A percentile compares a stretch with the other conserved stretches of the same genome.
Conservation (phyloP, 1,140 invertebrate species). For the Drosophila nasuta region DNA sequence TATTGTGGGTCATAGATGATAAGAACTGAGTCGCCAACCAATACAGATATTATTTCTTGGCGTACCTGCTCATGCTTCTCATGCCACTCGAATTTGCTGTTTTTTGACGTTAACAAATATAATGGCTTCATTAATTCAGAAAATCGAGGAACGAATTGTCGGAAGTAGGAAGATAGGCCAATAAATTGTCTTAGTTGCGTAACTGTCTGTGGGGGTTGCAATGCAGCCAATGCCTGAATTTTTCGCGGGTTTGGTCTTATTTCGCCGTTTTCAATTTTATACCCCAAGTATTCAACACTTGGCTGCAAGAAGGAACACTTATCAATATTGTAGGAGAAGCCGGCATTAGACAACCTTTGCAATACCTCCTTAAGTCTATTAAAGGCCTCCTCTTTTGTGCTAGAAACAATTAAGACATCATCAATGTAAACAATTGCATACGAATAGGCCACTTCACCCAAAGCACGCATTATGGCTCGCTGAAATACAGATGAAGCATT, state of each 20-base stretch:
- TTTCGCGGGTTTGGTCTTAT: constrained; percentile 49
- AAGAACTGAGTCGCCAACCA: background rate
- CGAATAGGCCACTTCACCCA: constrained; percentile 10
- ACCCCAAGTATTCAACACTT: constrained; percentile 44
- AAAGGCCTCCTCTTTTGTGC: constrained; percentile 14
- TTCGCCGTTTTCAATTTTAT: constrained; percentile 45
- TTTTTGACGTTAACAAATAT: constrained; percentile 12
- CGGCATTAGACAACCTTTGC: no score
- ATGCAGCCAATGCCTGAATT: constrained; percentile 37
- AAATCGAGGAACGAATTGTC: constrained; percentile 28
- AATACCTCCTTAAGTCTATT: no score
- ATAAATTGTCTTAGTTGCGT: constrained; percentile 34
- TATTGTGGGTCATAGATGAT: constrained; percentile 13
- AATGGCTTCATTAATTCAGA: constrained; percentile 23
- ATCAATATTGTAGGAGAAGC: no score
- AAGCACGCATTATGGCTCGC: background rate
- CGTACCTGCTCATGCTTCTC: constrained; percentile 15
- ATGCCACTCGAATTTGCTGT: background rate
- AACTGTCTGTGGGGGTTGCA: constrained; percentile 11
- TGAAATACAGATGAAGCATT: constrained; percentile 12
- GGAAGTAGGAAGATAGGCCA: constrained; percentile 37
- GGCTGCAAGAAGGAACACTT: constrained; percentile 12
- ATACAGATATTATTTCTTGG: constrained; percentile 8
- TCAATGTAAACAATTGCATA: constrained; percentile 23
- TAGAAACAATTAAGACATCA: constrained; percentile 19